phyloP scores from a whole-genome alignment of 1,140 invertebrate species.

The Drosophila ercepeae region DNA sequence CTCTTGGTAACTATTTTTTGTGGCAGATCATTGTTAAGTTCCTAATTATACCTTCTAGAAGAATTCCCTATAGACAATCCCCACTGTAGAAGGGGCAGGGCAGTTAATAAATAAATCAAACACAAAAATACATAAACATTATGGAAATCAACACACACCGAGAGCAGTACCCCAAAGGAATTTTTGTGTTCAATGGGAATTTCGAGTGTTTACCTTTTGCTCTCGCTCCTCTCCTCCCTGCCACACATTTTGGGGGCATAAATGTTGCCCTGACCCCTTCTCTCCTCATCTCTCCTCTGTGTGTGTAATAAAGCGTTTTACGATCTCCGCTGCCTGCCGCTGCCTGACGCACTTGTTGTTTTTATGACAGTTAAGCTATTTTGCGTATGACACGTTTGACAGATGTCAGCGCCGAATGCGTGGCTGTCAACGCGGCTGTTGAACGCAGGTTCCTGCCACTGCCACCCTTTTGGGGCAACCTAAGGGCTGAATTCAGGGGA shows the following conservation, averaged over 20 bases:
- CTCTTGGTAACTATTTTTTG: no score
- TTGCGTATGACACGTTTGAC: conserved; percentile 80
- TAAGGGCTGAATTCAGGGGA: no score
- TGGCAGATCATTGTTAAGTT: no score
- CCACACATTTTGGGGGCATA: conserved; percentile 56
- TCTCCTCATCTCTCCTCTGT: neutral
- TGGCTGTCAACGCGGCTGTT: conserved; percentile 65
- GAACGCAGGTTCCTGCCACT: conserved; percentile 41
- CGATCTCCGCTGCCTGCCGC: conserved; percentile 43
- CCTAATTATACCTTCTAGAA: no score
- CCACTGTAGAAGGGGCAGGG: neutral
- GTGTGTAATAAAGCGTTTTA: conserved; percentile 75
- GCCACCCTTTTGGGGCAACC: neutral
- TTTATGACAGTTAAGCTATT: conserved; percentile 81
- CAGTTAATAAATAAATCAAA: conserved; percentile 72
- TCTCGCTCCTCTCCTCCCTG: neutral
- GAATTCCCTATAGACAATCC: neutral
- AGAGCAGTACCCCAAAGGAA: conserved; percentile 28
- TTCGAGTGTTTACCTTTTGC: conserved; percentile 30
- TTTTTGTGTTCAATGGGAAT: conserved; percentile 28
- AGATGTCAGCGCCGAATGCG: conserved; percentile 64
- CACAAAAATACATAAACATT: conserved; percentile 40
- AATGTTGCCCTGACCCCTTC: conserved; percentile 39
- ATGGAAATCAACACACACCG: conserved; percentile 36
- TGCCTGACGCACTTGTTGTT: conserved; percentile 56